These are phyloP conservation scores for Lasioglossum baleicum DNA, from an alignment of 1,140 invertebrate genomes.

Conservation along the genomic window DNA sequence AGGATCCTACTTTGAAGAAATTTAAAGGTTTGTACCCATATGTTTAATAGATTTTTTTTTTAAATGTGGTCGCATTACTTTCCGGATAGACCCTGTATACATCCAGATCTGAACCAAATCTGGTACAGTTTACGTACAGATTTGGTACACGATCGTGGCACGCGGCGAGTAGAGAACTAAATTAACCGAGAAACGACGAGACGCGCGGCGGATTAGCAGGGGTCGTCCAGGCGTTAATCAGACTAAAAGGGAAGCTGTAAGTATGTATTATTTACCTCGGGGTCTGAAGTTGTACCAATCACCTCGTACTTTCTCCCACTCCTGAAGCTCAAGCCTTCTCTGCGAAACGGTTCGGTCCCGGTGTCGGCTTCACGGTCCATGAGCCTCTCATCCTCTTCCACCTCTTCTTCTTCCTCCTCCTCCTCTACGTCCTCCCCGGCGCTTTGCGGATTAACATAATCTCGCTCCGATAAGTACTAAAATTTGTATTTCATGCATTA, in stretches of 20 bases:
- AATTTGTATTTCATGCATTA: background rate
- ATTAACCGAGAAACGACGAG: background rate
- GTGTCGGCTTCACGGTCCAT: background rate
- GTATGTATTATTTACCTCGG: constrained; percentile 49
- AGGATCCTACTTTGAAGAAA: too few species aligned
- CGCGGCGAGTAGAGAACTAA: background rate
- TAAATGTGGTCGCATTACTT: too few species aligned
- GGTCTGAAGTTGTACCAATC: constrained; percentile 58
- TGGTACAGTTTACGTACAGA: too few species aligned
- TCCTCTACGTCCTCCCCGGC: constrained; percentile 3
- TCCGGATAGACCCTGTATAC: too few species aligned
- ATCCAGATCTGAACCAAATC: too few species aligned
- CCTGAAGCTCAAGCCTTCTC: background rate
- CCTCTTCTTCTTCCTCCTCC: constrained; percentile 25
- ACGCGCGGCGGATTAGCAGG: background rate
- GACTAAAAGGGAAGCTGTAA: constrained; percentile 17
- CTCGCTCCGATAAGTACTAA: constrained; percentile 45
- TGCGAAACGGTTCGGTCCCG: background rate
- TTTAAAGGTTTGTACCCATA: too few species aligned
- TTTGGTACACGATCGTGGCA: too few species aligned
- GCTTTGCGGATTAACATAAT: constrained; percentile 50
- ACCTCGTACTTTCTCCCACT: constrained; percentile 61
- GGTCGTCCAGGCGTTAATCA: constrained; percentile 26
- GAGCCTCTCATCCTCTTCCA: constrained; percentile 10
- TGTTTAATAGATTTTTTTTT: too few species aligned